These are phyloP conservation scores for Helicoverpa assulta DNA, from an alignment of 2,888 invertebrate species.

Conservation along the genomic window DNA sequence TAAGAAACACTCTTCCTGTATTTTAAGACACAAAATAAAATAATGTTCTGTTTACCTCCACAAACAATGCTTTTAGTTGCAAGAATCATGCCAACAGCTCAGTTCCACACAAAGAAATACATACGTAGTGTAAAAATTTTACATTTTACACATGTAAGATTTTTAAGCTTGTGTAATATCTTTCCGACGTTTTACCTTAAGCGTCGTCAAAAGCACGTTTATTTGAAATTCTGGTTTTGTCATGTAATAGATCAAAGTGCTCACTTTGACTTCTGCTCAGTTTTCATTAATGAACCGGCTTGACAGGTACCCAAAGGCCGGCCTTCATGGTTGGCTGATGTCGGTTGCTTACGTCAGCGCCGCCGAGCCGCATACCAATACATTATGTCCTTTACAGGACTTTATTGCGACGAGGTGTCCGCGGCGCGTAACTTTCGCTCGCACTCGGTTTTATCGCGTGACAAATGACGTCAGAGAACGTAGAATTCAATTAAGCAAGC, in stretches of 20 bases:
- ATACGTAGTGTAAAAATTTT: neutral
- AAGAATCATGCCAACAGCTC: too few relatives aligned
- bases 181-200: constrained; percentile 6
- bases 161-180: constrained; percentile 1
- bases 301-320: neutral
- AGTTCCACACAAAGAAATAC: too few relatives aligned
- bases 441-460: neutral
- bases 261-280: constrained; percentile 5
- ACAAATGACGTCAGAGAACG: neutral
- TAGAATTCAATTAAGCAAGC: neutral
- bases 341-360: neutral
- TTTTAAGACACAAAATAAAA: too few relatives aligned
- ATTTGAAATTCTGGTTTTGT: constrained; percentile 15
- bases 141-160: neutral
- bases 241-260: constrained; percentile 19
- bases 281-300: constrained; percentile 12
- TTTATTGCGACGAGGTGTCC: neutral
- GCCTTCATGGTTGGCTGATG: neutral
- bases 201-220: constrained; percentile 37
- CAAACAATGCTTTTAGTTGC: too few relatives aligned
- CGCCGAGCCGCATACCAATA: neutral
- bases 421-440: neutral
- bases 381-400: neutral
- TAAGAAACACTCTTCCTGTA: neutral
- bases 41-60: too few relatives aligned